phyloP scores from a whole-genome alignment of 2,888 invertebrate species.

The Latrodectus hesperus region DNA sequence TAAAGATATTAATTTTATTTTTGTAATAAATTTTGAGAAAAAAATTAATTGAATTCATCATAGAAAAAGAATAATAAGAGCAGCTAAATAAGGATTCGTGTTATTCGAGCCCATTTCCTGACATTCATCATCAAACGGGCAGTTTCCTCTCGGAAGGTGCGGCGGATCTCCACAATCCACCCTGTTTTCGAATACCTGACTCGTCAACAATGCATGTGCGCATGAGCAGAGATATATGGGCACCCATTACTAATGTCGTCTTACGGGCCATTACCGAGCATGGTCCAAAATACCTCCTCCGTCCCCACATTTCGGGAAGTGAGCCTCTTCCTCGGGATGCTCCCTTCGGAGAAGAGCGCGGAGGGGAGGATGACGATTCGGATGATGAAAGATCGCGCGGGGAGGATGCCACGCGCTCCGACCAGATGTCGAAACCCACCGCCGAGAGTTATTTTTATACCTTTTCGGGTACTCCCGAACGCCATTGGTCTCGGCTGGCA shows the following conservation, averaged over 20 bases:
- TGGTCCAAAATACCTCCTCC: conserved; percentile 50
- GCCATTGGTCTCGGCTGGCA: conserved; percentile 39
- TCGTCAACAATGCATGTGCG: neutral
- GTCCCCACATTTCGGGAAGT: conserved; percentile 49
- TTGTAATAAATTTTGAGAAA: too few species aligned
- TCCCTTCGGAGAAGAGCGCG: neutral
- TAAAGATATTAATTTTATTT: too few species aligned
- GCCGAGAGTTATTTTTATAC: conserved; percentile 42
- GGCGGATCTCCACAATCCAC: neutral
- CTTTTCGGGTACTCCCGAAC: conserved; percentile 23
- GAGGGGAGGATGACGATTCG: conserved; percentile 14
- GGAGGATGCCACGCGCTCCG: conserved; percentile 17
- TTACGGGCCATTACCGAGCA: conserved; percentile 45
- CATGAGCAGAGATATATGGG: conserved; percentile 13
- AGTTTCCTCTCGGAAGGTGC: too few species aligned
- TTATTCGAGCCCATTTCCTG: too few species aligned
- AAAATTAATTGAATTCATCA: too few species aligned
- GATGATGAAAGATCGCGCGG: conserved; percentile 51
- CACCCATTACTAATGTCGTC: conserved; percentile 21
- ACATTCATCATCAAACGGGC: too few species aligned
- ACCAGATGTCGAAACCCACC: conserved; percentile 41
- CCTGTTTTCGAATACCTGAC: neutral
- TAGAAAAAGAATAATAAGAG: too few species aligned
- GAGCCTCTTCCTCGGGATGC: neutral
- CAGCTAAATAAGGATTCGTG: too few species aligned